phyloP scores from a whole-genome alignment of 2,888 invertebrate species.

The Heliconius ethilla region DNA sequence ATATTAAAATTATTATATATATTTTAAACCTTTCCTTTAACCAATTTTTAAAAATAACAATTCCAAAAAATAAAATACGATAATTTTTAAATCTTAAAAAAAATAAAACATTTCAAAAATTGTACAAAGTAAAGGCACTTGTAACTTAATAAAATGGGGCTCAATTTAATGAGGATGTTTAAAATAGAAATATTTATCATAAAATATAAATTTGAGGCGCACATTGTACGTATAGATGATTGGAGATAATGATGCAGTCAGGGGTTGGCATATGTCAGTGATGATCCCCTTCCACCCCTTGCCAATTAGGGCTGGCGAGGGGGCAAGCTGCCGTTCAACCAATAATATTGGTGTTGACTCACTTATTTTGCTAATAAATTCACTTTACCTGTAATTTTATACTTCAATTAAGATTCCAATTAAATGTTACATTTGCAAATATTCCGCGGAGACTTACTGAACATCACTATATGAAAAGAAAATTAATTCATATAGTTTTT shows the following conservation, averaged over 20 bases:
- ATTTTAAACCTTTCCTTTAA: neutral
- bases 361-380: slow-evolving; percentile 38
- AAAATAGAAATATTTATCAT: slow-evolving; percentile 30
- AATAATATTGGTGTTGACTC: slow-evolving; percentile 50
- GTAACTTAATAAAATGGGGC: neutral
- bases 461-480: neutral
- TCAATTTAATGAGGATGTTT: neutral
- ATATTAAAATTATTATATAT: neutral
- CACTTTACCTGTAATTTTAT: slow-evolving; percentile 24
- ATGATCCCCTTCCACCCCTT: slow-evolving; percentile 56
- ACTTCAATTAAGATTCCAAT: slow-evolving; percentile 9
- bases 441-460: neutral
- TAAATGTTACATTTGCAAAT: neutral
- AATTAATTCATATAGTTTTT: too few relatives aligned
- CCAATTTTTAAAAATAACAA: neutral
- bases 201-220: slow-evolving; percentile 53
- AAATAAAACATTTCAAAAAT: neutral
- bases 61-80: neutral
- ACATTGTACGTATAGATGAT: slow-evolving; percentile 59
- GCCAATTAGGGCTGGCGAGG: slow-evolving; percentile 57
- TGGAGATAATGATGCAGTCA: slow-evolving; percentile 64
- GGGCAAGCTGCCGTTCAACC: slow-evolving; percentile 42
- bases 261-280: slow-evolving; percentile 66
- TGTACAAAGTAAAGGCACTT: neutral
- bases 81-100: neutral